Evolutionary conservation across 1,140 invertebrate species (phyloP).

Genomic region (Thrips palmi): DNA sequence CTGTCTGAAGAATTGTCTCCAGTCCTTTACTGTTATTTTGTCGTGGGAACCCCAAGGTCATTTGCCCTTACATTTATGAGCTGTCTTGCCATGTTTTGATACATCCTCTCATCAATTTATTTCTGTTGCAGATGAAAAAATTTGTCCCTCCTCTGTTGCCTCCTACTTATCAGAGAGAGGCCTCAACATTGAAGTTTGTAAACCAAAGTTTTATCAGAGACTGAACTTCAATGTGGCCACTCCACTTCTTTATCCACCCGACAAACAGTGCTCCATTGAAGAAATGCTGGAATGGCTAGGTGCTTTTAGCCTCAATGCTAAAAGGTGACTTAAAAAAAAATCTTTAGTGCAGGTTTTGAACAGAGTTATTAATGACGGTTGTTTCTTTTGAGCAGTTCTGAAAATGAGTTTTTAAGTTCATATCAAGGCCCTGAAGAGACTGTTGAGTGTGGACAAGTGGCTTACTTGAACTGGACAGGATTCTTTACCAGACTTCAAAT

Average conservation of each 20-base stretch:
- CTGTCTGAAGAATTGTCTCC: conserved; percentile 23
- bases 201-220: conserved; percentile 20
- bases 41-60: conserved; percentile 33
- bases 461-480: conserved; percentile 27
- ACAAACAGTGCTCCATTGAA: conserved; percentile 17
- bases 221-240: conserved; percentile 22
- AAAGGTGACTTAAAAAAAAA: conserved; percentile 22
- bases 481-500: conserved; percentile 27
- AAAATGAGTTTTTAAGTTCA: conserved; percentile 23
- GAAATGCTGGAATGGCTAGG: conserved; percentile 35
- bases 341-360: conserved; percentile 6
- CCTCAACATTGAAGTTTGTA: conserved; percentile 25
- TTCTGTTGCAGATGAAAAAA: conserved; percentile 22
- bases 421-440: conserved; percentile 21
- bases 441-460: conserved; percentile 20
- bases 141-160: conserved; percentile 39
- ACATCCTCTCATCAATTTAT: conserved; percentile 10
- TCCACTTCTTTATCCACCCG: conserved; percentile 17
- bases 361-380: conserved; percentile 15
- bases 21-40: conserved; percentile 27
- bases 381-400: conserved; percentile 15
- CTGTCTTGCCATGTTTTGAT: background rate
- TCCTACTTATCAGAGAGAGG: conserved; percentile 30
- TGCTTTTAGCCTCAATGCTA: conserved; percentile 25
- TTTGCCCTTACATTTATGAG: background rate